Percentiles rank a stretch among this genome's conserved stretches.
These are phyloP conservation scores for Ruditapes philippinarum DNA, from an alignment of 1,140 invertebrate species.

Conservation along the genomic window DNA sequence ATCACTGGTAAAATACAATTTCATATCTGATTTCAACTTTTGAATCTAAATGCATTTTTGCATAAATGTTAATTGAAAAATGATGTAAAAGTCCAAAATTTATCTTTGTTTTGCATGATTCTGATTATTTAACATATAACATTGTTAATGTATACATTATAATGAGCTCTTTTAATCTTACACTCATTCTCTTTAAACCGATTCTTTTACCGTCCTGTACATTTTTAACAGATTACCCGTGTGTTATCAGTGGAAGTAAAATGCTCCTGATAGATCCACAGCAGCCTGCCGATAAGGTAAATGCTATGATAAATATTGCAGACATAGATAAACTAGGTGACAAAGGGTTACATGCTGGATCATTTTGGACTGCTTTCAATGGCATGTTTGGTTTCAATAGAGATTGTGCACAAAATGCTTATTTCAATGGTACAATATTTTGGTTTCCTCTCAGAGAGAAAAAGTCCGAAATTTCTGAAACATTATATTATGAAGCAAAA, in stretches of 20 bases:
- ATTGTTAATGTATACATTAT: too few relatives aligned
- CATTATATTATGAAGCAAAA: constrained; percentile 69
- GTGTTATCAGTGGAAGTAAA: constrained; percentile 78
- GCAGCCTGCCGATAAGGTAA: constrained; percentile 49
- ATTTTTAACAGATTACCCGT: constrained; percentile 77
- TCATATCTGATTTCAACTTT: too few relatives aligned
- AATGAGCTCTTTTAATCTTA: too few relatives aligned
- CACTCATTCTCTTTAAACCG: too few relatives aligned
- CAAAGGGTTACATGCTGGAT: not conserved
- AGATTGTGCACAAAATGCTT: not conserved
- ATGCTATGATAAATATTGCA: constrained; percentile 13
- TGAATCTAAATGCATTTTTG: too few relatives aligned
- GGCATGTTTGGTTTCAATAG: constrained; percentile 3
- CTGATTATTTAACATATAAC: too few relatives aligned
- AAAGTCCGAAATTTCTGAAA: constrained; percentile 64
- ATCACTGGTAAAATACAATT: constrained; percentile 81
- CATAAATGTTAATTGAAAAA: too few relatives aligned
- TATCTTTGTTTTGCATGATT: too few relatives aligned
- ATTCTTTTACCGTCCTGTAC: too few relatives aligned
- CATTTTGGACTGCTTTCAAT: not conserved
- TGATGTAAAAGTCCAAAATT: too few relatives aligned
- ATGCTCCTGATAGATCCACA: constrained; percentile 80
- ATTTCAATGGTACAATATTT: constrained; percentile 79
- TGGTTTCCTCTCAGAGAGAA: constrained; percentile 79
- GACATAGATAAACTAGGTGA: not conserved